These are phyloP conservation scores for Oreohelix idahoensis DNA, from an alignment of 1,140 invertebrate species.

Conservation along the genomic window DNA sequence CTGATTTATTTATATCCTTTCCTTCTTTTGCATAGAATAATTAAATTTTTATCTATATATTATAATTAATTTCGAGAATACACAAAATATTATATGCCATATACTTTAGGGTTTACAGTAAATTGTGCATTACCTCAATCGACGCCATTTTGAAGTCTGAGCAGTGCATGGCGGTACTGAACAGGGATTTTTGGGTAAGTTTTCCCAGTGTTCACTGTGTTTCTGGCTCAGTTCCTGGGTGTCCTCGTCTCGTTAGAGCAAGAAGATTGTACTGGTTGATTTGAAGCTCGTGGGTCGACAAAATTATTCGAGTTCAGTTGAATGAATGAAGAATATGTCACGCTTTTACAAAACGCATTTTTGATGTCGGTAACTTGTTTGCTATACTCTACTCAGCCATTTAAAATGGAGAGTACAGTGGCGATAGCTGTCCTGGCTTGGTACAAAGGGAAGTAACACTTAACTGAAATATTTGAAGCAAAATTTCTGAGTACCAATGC, in stretches of 20 bases:
- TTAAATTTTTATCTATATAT: no score
- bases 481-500: no score
- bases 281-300: not conserved
- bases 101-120: not conserved
- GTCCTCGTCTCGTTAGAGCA: not conserved
- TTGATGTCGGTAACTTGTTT: not conserved
- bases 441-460: no score
- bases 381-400: not conserved
- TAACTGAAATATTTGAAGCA: no score
- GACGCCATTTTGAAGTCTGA: slow-evolving; percentile 44
- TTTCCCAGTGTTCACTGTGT: slow-evolving; percentile 67
- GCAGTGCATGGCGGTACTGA: slow-evolving; percentile 68
- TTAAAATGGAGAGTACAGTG: not conserved
- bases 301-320: not conserved
- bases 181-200: slow-evolving; percentile 69
- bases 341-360: not conserved
- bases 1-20: no score
- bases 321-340: not conserved
- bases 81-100: no score
- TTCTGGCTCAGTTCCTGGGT: slow-evolving; percentile 34
- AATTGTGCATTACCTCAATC: not conserved
- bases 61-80: no score
- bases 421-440: no score
- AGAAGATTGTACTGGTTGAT: not conserved
- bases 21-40: no score